Conservation (phyloP, 2,797 vertebrate genomes). For the Coilia nasus region DNA sequence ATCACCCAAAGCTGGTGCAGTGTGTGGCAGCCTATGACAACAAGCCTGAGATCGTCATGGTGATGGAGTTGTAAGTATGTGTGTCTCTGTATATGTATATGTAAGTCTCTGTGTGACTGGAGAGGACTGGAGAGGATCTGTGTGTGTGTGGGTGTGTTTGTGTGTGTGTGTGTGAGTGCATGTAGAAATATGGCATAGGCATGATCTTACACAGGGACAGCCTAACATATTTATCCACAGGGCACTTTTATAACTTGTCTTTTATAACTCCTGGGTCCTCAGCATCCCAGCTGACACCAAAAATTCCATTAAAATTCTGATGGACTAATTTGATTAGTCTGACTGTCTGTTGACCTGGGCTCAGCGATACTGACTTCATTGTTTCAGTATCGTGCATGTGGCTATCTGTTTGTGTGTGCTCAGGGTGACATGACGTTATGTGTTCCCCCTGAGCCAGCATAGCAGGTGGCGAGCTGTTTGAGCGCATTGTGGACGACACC, state of each 20-base stretch:
- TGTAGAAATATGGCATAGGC: background rate
- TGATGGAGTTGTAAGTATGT: slow-evolving; percentile 85
- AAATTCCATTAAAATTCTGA: background rate
- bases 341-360: background rate
- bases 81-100: background rate
- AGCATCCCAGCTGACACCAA: background rate
- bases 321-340: background rate
- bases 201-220: background rate
- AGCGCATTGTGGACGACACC: slow-evolving; percentile 84
- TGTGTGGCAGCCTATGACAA: slow-evolving; percentile 84
- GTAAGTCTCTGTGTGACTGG: slow-evolving; percentile 29
- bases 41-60: slow-evolving; percentile 81
- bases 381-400: background rate
- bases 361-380: background rate
- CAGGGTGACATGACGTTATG: background rate
- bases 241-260: too few species aligned
- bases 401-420: background rate
- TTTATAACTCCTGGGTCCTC: background rate
- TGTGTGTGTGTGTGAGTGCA: slow-evolving; percentile 36
- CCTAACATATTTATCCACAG: too few species aligned
- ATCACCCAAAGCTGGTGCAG: slow-evolving; percentile 85
- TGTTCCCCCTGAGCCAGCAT: slow-evolving; percentile 66
- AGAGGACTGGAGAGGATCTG: slow-evolving; percentile 31
- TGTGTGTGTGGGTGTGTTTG: slow-evolving; percentile 27
- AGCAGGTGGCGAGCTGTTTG: slow-evolving; percentile 86